Conservation (phyloP, 2,888 invertebrate genomes). For the Geophilus truncorum region DNA sequence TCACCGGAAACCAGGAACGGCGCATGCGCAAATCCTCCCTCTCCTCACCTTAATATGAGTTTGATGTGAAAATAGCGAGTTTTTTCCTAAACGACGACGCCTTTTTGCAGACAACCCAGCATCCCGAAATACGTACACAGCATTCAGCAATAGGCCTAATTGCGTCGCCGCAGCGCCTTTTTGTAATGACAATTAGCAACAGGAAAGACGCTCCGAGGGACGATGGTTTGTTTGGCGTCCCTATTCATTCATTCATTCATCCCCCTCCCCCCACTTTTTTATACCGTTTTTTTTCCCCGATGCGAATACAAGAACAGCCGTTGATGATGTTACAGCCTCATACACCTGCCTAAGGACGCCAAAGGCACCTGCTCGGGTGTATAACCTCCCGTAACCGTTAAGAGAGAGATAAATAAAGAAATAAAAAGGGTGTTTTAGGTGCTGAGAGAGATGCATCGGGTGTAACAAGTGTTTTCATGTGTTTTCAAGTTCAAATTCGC, state of each 20-base stretch:
- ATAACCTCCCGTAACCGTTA: neutral
- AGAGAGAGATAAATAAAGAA: too few species aligned
- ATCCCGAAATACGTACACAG: neutral
- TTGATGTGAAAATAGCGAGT: slow-evolving; percentile 3
- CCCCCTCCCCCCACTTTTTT: neutral
- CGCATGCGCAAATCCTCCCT: slow-evolving; percentile 7
- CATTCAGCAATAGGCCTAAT: too few species aligned
- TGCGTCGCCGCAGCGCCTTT: neutral
- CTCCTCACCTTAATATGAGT: slow-evolving; percentile 21
- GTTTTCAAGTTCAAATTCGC: neutral
- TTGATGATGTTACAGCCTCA: slow-evolving; percentile 2
- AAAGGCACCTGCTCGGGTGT: slow-evolving; percentile 21
- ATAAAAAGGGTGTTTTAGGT: neutral
- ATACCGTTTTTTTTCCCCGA: neutral
- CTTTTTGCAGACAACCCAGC: neutral
- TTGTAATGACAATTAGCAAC: slow-evolving; percentile 19
- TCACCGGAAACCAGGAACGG: neutral
- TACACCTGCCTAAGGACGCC: slow-evolving; percentile 27
- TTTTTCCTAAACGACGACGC: slow-evolving; percentile 20
- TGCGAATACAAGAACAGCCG: slow-evolving; percentile 5
- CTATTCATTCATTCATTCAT: slow-evolving; percentile 15
- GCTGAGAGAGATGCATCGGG: neutral
- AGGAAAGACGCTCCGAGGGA: slow-evolving; percentile 16
- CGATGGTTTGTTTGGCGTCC: slow-evolving; percentile 22
- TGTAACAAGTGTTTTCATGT: neutral